These are phyloP conservation scores for Hypsopygia costalis DNA, from an alignment of 2,888 invertebrate genomes.

Conservation along the genomic window DNA sequence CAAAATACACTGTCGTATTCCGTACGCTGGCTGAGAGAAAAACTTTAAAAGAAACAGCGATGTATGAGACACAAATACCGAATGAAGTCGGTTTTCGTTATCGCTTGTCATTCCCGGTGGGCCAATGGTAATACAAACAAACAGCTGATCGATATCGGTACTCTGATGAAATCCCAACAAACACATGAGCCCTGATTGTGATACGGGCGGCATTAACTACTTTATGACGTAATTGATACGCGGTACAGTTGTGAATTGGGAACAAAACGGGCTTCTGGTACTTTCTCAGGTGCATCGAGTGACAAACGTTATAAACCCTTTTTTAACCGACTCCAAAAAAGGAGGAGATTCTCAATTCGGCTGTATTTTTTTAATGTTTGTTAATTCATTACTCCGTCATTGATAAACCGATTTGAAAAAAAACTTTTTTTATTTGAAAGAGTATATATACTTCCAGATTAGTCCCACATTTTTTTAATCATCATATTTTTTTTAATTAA, in stretches of 20 bases:
- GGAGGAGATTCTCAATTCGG: too few species aligned
- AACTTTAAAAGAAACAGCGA: background rate
- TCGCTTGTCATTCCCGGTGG: background rate
- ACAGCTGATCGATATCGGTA: conserved; percentile 60
- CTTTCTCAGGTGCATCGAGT: too few species aligned
- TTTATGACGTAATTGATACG: background rate
- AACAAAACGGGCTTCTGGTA: too few species aligned
- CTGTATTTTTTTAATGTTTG: too few species aligned
- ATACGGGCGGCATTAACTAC: conserved; percentile 17
- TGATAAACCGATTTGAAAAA: too few species aligned
- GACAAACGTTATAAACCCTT: too few species aligned
- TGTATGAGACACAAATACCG: background rate
- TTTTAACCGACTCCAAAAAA: too few species aligned
- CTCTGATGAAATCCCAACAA: conserved; percentile 30
- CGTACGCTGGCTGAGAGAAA: background rate
- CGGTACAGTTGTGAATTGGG: background rate
- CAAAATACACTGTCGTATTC: background rate
- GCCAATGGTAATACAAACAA: conserved; percentile 53
- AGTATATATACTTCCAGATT: too few species aligned
- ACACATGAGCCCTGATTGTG: conserved; percentile 20
- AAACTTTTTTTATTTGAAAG: too few species aligned
- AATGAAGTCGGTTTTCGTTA: background rate
- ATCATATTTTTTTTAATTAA: too few species aligned
- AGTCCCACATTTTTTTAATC: too few species aligned
- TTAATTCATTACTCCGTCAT: too few species aligned